These are phyloP conservation scores for Yponomeuta malinellus DNA, from an alignment of 2,888 invertebrate genomes.

Conservation along the genomic window DNA sequence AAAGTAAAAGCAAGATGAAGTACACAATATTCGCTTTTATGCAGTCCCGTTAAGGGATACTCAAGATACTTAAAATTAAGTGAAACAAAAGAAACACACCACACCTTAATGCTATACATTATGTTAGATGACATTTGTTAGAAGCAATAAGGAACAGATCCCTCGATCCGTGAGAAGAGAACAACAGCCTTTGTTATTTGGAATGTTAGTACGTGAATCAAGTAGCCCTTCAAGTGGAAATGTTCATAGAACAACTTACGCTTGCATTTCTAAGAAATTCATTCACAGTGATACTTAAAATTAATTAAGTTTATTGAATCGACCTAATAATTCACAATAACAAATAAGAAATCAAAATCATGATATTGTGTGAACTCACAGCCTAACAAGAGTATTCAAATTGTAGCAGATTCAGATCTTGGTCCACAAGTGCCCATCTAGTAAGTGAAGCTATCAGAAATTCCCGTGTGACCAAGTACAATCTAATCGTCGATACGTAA, in stretches of 20 bases:
- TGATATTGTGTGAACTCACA: conserved; percentile 13
- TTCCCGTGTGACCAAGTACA: too few relatives aligned
- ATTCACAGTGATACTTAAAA: not conserved
- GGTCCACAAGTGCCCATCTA: too few relatives aligned
- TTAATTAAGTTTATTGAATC: not conserved
- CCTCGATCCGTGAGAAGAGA: conserved; percentile 8
- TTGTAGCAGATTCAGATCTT: conserved; percentile 10
- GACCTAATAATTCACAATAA: not conserved
- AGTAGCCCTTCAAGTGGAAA: conserved; percentile 17
- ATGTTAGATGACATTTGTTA: conserved; percentile 11
- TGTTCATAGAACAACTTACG: not conserved
- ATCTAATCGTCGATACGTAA: too few relatives aligned
- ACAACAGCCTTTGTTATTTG: conserved; percentile 11
- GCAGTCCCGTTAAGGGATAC: not conserved
- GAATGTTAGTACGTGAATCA: conserved; percentile 13
- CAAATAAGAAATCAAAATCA: not conserved
- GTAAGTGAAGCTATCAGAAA: too few relatives aligned
- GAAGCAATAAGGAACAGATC: conserved; percentile 4
- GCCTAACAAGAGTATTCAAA: conserved; percentile 7
- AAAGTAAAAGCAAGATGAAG: not conserved
- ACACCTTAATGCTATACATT: conserved; percentile 67
- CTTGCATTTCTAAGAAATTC: not conserved
- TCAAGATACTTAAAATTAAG: conserved; percentile 17
- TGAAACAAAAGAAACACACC: conserved; percentile 52
- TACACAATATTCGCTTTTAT: conserved; percentile 11